These are phyloP conservation scores for Pipa parva DNA, from an alignment of 2,113 vertebrate species.

Conservation along the genomic window DNA sequence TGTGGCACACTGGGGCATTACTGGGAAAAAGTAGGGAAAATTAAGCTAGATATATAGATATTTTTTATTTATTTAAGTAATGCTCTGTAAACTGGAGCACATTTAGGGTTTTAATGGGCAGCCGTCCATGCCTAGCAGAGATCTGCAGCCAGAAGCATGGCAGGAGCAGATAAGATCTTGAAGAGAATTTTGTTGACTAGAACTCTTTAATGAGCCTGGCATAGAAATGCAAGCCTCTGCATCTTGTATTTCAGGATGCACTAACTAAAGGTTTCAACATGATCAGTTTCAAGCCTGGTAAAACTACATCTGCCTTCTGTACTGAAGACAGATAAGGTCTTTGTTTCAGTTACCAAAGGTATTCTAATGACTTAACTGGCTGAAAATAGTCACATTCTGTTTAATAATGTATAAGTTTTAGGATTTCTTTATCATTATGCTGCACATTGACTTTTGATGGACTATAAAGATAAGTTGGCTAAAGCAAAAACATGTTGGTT, in stretches of 20 bases:
- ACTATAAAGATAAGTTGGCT: slow-evolving; percentile 1
- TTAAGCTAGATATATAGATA: too few relatives aligned
- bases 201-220: not conserved
- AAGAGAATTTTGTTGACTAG: not conserved
- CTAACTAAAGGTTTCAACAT: slow-evolving; percentile 5
- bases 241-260: slow-evolving; percentile 7
- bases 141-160: too few relatives aligned
- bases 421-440: not conserved
- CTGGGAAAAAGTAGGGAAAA: too few relatives aligned
- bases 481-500: not conserved
- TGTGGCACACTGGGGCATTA: too few relatives aligned
- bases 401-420: slow-evolving; percentile 12
- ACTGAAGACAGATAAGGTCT: slow-evolving; percentile 6
- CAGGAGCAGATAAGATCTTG: too few relatives aligned
- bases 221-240: not conserved
- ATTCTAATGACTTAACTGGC: slow-evolving; percentile 3
- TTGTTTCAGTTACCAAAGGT: slow-evolving; percentile 11
- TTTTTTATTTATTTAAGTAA: too few relatives aligned
- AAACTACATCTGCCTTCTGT: slow-evolving; percentile 12
- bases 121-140: too few relatives aligned
- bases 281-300: slow-evolving; percentile 13
- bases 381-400: slow-evolving; percentile 11
- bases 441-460: not conserved
- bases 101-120: too few relatives aligned
- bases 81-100: too few relatives aligned